phyloP scores from a whole-genome alignment of 2,113 vertebrate genomes.

The Lonchura striata region DNA sequence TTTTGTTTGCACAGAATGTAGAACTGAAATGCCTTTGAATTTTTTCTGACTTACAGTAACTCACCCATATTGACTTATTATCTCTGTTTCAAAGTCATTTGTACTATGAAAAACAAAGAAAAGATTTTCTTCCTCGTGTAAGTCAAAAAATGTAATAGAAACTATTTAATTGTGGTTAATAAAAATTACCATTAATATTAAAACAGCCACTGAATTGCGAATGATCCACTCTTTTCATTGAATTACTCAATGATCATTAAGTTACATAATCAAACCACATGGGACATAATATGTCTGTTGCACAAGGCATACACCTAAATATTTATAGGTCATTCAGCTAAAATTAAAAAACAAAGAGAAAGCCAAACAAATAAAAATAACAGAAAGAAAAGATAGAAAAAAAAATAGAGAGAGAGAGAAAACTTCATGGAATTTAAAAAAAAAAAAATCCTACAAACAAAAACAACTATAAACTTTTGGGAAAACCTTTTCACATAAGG shows the following conservation, averaged over 20 bases:
- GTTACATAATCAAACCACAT: background rate
- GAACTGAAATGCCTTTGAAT: background rate
- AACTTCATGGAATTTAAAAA: fast-evolving
- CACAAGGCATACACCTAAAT: background rate
- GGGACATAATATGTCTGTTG: background rate
- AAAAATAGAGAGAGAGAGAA: background rate
- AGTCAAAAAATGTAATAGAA: background rate
- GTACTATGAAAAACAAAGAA: background rate
- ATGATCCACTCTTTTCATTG: background rate
- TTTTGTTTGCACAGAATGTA: background rate
- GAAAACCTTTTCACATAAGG: fast-evolving
- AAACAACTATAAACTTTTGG: fast-evolving
- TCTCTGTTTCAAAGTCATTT: background rate
- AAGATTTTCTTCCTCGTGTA: background rate
- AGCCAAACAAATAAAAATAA: background rate
- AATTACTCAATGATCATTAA: background rate
- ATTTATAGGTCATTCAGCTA: background rate
- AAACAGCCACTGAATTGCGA: background rate
- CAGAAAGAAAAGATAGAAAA: fast-evolving
- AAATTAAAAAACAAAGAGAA: background rate
- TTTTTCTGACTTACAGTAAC: background rate
- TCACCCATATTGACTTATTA: background rate
- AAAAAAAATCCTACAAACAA: no score
- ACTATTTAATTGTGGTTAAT: background rate
- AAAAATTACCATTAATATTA: background rate